These are phyloP conservation scores for Chaitophorus viminalis DNA, from an alignment of 2,888 invertebrate species.

Conservation along the genomic window DNA sequence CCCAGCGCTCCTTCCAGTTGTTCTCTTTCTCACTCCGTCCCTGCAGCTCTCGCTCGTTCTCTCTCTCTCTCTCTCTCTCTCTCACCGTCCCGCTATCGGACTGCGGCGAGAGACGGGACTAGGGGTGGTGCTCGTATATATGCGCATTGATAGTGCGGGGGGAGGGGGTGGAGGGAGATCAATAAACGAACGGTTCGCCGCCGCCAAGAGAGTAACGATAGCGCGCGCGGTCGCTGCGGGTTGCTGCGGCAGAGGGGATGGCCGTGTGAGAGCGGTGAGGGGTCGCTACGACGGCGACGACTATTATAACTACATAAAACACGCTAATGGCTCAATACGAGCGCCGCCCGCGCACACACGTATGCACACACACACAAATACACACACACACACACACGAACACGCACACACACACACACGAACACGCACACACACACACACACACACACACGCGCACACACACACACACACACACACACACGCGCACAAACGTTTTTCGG, in stretches of 20 bases:
- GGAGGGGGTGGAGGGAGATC: slow-evolving; percentile 87
- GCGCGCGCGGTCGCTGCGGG: background rate
- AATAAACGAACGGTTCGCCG: slow-evolving; percentile 72
- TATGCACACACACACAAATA: background rate
- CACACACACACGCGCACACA: background rate
- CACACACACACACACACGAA: background rate
- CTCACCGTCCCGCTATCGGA: background rate
- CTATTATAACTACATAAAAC: slow-evolving; percentile 58
- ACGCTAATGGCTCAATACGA: slow-evolving; percentile 61
- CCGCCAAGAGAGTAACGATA: slow-evolving; percentile 48
- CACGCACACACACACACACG: background rate
- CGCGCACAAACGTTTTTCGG: slow-evolving; percentile 27
- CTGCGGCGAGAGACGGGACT: background rate
- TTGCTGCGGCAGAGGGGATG: slow-evolving; percentile 77
- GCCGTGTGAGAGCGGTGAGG: slow-evolving; percentile 69
- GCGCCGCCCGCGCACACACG: slow-evolving; percentile 15
- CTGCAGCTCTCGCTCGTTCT: slow-evolving; percentile 72
- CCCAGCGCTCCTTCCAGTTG: no score
- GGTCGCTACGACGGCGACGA: slow-evolving; percentile 27
- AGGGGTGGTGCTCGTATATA: background rate
- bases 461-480: background rate
- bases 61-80: no score
- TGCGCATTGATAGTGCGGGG: background rate
- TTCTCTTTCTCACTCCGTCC: no score
- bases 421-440: slow-evolving; percentile 1